Conservation (phyloP, 1,140 invertebrate genomes). For the Conus ventricosus region DNA sequence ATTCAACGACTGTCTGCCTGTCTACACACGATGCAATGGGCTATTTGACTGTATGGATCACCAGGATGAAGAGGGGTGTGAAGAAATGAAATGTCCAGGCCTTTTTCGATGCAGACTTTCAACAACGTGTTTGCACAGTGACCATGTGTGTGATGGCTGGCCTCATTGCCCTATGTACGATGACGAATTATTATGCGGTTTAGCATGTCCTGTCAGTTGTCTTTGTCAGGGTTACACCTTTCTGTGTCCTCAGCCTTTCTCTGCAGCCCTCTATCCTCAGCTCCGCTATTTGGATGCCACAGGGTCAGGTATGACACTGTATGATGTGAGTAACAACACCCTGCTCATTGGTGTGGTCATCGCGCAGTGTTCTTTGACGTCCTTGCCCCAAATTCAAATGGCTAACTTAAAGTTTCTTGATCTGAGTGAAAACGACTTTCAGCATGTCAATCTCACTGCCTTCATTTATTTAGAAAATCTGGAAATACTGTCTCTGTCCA, state of each 20-base stretch:
- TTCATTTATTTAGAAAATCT: constrained; percentile 29
- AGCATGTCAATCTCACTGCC: background rate
- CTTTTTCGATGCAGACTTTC: constrained; percentile 29
- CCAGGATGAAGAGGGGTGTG: constrained; percentile 14
- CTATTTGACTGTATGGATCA: background rate
- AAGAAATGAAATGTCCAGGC: constrained; percentile 32
- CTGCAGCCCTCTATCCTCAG: background rate
- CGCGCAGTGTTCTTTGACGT: background rate
- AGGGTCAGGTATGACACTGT: background rate
- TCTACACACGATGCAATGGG: constrained; percentile 29
- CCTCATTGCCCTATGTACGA: constrained; percentile 36
- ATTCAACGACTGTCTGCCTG: background rate
- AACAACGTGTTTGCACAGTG: constrained; percentile 21
- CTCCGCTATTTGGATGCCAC: constrained; percentile 10
- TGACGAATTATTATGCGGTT: constrained; percentile 34
- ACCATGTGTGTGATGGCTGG: constrained; percentile 25
- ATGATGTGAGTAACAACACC: background rate
- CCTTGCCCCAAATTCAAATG: background rate
- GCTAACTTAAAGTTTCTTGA: constrained; percentile 19
- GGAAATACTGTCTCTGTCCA: constrained; percentile 9
- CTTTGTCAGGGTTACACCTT: constrained; percentile 20
- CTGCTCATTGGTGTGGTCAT: background rate
- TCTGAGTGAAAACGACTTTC: constrained; percentile 32
- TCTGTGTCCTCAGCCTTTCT: background rate
- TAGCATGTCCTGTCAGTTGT: constrained; percentile 48